Conservation (phyloP, 1,140 invertebrate genomes). For the Cheumatopsyche charites region DNA sequence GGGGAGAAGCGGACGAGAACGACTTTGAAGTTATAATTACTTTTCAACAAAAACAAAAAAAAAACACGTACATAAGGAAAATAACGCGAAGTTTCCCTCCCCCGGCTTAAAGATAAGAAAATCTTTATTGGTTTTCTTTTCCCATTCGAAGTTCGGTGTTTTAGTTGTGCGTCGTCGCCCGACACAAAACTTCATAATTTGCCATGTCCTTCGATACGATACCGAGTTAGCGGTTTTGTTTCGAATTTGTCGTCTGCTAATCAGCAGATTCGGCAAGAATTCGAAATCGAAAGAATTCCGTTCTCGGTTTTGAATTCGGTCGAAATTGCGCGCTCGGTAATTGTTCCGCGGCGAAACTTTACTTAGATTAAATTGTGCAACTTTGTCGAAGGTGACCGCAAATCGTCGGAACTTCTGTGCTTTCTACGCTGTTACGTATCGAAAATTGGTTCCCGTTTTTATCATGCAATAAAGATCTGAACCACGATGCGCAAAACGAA, state of each 20-base stretch:
- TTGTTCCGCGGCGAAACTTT: not conserved
- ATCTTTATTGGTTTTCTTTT: conserved; percentile 43
- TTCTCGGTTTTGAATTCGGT: not conserved
- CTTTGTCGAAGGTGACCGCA: not conserved
- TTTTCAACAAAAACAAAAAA: conserved; percentile 47
- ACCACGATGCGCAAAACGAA: too few relatives aligned
- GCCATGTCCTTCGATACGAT: not conserved
- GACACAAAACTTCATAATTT: not conserved
- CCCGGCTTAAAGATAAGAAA: conserved; percentile 40
- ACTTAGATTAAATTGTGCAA: not conserved
- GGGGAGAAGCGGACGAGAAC: conserved; percentile 34
- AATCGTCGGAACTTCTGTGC: not conserved
- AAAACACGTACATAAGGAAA: conserved; percentile 38
- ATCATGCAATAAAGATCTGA: too few relatives aligned
- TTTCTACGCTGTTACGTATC: not conserved
- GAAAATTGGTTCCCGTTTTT: too few relatives aligned
- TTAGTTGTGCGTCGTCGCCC: conserved; percentile 18
- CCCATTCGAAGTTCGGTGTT: conserved; percentile 31
- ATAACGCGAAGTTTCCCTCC: conserved; percentile 44
- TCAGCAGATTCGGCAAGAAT: not conserved
- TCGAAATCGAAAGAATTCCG: not conserved
- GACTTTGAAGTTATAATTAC: conserved; percentile 48
- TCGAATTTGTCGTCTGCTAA: too few relatives aligned
- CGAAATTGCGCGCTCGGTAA: conserved; percentile 9
- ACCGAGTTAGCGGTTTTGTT: too few relatives aligned